Percentiles rank a stretch among this genome's conserved stretches.
Evolutionary conservation across 2,888 invertebrate species (phyloP).

Genomic region (Pardosa pseudoannulata): DNA sequence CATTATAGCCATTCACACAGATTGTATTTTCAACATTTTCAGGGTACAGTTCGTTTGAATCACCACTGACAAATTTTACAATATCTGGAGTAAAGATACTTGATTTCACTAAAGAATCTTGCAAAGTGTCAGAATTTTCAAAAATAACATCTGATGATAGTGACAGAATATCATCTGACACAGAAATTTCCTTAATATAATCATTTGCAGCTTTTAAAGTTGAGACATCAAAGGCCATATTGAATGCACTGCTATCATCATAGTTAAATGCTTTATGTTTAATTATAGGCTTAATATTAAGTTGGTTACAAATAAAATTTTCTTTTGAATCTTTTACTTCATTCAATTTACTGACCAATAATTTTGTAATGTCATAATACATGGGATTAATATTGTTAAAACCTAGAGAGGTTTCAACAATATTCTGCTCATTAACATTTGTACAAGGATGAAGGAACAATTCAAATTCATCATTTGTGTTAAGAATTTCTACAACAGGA

Average conservation of each 20-base stretch:
- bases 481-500: not conserved
- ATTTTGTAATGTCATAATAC: not conserved
- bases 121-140: not conserved
- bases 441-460: too few species aligned
- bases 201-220: not conserved
- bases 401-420: too few species aligned
- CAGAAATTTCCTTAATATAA: not conserved
- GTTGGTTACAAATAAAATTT: not conserved
- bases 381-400: not conserved
- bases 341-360: not conserved
- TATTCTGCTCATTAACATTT: too few species aligned
- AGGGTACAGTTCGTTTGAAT: not conserved
- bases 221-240: not conserved
- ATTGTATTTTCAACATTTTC: slow-evolving; percentile 2
- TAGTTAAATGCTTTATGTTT: not conserved
- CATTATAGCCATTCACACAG: not conserved
- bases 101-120: not conserved
- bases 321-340: not conserved
- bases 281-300: not conserved
- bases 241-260: not conserved
- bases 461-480: too few species aligned
- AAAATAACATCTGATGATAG: not conserved
- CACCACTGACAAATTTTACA: not conserved
- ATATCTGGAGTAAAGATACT: not conserved
- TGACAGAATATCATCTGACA: not conserved